Percentiles rank a stretch among this genome's conserved stretches.
Evolutionary conservation across 2,797 vertebrate species (phyloP).

Genomic region (Mus caroli): DNA sequence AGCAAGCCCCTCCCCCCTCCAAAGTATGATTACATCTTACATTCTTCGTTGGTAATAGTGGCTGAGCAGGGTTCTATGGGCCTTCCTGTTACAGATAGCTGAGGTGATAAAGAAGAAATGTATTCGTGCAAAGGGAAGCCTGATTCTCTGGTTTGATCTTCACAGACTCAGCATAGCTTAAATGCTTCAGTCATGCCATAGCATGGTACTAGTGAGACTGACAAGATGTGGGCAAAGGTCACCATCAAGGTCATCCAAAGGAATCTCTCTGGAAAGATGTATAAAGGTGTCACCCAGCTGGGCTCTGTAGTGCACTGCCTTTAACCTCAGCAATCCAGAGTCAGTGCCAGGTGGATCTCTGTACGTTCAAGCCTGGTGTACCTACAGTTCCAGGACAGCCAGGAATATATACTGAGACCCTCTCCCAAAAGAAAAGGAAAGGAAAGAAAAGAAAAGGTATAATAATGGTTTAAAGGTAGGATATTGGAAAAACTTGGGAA

Average conservation of each 20-base stretch:
- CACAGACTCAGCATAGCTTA: not conserved
- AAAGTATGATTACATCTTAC: not conserved
- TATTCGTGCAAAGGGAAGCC: slow-evolving; percentile 1
- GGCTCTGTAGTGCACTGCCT: too few relatives aligned
- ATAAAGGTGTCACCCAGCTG: too few relatives aligned
- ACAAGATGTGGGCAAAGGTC: not conserved
- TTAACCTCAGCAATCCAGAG: not conserved
- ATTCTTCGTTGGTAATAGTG: not conserved
- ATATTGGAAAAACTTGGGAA: not conserved
- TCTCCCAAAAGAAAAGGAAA: not conserved
- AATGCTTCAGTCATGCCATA: not conserved
- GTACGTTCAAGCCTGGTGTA: not conserved
- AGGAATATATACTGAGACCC: not conserved
- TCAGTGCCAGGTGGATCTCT: not conserved
- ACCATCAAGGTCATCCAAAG: not conserved
- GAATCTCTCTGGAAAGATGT: not conserved
- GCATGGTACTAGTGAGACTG: not conserved
- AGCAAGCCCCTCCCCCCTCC: not conserved
- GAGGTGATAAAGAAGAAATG: not conserved
- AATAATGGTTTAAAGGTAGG: not conserved
- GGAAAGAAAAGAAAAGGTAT: not conserved
- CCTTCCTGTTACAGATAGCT: slow-evolving; percentile 15
- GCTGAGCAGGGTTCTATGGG: not conserved
- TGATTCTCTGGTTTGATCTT: not conserved
- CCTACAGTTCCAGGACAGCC: too few relatives aligned